Base-by-base conservation (phyloP, 2,113 vertebrate species). In the Quiscalus mexicanus region DNA sequence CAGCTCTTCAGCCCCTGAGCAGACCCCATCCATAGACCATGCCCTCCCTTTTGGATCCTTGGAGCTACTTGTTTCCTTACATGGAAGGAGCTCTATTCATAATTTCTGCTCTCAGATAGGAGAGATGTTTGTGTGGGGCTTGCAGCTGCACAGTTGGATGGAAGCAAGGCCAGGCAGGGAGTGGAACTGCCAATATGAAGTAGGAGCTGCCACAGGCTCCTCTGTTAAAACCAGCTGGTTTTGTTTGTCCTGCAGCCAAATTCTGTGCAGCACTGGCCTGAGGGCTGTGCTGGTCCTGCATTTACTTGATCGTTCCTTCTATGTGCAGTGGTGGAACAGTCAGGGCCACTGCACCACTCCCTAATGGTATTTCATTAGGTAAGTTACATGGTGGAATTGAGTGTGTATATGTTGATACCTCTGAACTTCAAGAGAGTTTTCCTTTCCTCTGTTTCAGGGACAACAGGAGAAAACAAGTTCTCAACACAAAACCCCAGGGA, bases 241-340 rank as follows among this genome's bases (percentile, higher is more conserved):
- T 35, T 39, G 18, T 53, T 71, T 80, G 23, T 71, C 30, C 47
- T 79, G 76, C 39, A 50, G 39, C 28, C 35, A 49, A 33, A 75
- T 41, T 42, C 30, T 73, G 42, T 25, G 24, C 50, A 41, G 37
- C 33, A 14, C 16, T 35, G 28, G 14, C 56, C 62, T 14, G 56
- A 75, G 56, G 58, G 56, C 39, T 58, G 31, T 15, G 25, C 35
- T 89, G 37, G 13, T 75, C 5, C 2, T 42, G 45, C 27, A 5
- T 3, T 8, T 24, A 27, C 0, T 0, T 24, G 33, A 13, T 52
- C 0, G 0, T 56, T 69, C 50, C 45, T 58, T 52, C 55, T 2
- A 0, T 3, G 11, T 41, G 14, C 39, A 53, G 17, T 50, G 52
- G 13, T 35, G 5, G 3, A 53, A 63, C 12, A 69, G 18, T 45